These are phyloP conservation scores for Amphimallon solstitiale DNA, from an alignment of 2,888 invertebrate genomes.

Conservation along the genomic window DNA sequence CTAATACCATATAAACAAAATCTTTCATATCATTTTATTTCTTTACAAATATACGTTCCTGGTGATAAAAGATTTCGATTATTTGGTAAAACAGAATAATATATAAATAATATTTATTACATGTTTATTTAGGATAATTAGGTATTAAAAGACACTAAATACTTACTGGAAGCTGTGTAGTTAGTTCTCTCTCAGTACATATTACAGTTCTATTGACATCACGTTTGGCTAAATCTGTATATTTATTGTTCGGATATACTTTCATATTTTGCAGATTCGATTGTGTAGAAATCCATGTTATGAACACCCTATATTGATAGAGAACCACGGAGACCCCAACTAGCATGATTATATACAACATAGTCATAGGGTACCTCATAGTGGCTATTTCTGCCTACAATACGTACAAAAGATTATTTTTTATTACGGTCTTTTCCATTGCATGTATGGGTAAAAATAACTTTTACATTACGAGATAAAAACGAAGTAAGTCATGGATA, in stretches of 20 bases:
- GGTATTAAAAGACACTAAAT: not conserved
- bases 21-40: too few species aligned
- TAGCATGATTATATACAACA: constrained; percentile 71
- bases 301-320: constrained; percentile 73
- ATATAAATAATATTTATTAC: too few species aligned
- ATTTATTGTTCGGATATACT: constrained; percentile 19
- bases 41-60: too few species aligned
- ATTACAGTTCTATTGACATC: constrained; percentile 47
- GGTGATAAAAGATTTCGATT: too few species aligned
- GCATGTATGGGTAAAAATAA: too few species aligned
- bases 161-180: constrained; percentile 21
- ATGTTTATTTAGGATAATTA: too few species aligned
- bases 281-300: constrained; percentile 61
- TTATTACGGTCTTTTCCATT: too few species aligned
- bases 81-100: too few species aligned
- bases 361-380: constrained; percentile 71
- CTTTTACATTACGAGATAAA: too few species aligned
- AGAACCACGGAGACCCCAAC: constrained; percentile 71
- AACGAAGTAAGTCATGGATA: too few species aligned
- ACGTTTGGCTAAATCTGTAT: constrained; percentile 7
- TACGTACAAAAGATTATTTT: not conserved
- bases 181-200: constrained; percentile 25
- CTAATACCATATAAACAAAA: too few species aligned
- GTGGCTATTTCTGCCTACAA: constrained; percentile 37
- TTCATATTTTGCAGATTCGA: constrained; percentile 46